phyloP scores from a whole-genome alignment of 2,797 vertebrate genomes.

The Lepilemur septentrionalis region DNA sequence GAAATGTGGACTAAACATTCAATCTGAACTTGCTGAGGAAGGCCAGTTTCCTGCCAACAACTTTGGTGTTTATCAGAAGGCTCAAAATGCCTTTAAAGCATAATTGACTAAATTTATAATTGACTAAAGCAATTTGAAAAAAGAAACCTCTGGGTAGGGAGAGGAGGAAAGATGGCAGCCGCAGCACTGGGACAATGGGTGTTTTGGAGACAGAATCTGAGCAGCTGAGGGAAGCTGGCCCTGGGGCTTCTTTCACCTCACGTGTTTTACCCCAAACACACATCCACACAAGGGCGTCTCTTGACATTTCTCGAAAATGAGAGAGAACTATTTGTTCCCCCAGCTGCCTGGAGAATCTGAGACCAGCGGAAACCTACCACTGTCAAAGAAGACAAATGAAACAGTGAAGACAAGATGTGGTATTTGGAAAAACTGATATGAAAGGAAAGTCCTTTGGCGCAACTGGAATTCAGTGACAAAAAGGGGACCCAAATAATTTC shows the following conservation, averaged over 20 bases:
- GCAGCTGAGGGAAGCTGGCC: neutral
- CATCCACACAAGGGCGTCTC: conserved; percentile 85
- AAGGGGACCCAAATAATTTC: neutral
- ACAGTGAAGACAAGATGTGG: neutral
- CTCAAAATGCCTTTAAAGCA: neutral
- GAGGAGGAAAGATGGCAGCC: neutral
- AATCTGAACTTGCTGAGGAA: neutral
- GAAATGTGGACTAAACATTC: neutral
- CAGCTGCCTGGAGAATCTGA: conserved; percentile 90
- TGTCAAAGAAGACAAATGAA: neutral
- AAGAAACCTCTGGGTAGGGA: neutral
- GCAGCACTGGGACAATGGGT: too few species aligned
- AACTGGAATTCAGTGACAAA: neutral
- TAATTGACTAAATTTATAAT: neutral
- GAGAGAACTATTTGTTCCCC: conserved; percentile 90
- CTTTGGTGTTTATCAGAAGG: neutral
- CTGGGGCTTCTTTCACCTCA: conserved; percentile 65
- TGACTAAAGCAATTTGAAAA: neutral
- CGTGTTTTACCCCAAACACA: conserved; percentile 80
- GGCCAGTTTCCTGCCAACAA: neutral
- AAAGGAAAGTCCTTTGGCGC: neutral
- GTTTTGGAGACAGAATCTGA: neutral
- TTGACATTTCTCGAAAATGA: conserved; percentile 85
- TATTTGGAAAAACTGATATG: neutral
- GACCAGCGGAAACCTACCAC: conserved; percentile 85